Evolutionary conservation across 2,797 vertebrate genomes (phyloP), one percentile per base, ranked within the genome.

Genomic region (Avahi laniger): DNA sequence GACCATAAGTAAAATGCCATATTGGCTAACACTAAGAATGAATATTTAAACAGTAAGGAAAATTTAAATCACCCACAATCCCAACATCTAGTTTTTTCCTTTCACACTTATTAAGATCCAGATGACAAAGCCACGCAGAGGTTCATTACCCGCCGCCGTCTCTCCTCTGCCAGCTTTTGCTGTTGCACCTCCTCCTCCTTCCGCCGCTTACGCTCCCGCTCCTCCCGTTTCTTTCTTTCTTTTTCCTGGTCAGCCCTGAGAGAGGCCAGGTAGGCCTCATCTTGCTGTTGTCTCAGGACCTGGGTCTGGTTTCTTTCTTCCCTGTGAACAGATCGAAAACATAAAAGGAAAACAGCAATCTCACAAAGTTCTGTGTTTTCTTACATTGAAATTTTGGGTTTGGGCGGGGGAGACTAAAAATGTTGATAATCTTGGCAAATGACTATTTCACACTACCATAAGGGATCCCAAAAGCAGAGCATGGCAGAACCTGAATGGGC

Each of bases 281-380:
- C 99, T 98, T 99, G 99, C 98, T 99, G 99, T 98, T 99, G 99
- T 97, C 99, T 99, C 94, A 99, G 98, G 91, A 99, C 99, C 95
- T 99, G 99, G 17, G 99, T 99, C 99, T 99, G 99, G 98, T 99
- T 99, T 98, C 99, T 99, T 98, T 99, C 99, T 98, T 99, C 99
- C 95, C 99, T 99, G 97, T 28, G 96, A 94, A 76, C 0, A 79
- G 67, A 93, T 12, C 59, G 92, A 69, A 85, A 83, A 14, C 38
- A 70, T 14, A 82, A 30, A 76, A n/a, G 41, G 33, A 72, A 70
- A 91, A 26, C 7, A 26, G 86, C 22, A 26, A n/a, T 69, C 57
- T 70, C 15, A 79, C 30, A 69, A 72, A 82, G 38, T 15, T 94
- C 38, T 67, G 50, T 26, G 38, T 88, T 57, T 93, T 28, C 52